These are phyloP conservation scores for Drosophila planitibia DNA, from an alignment of 2,888 invertebrate species.

Conservation along the genomic window DNA sequence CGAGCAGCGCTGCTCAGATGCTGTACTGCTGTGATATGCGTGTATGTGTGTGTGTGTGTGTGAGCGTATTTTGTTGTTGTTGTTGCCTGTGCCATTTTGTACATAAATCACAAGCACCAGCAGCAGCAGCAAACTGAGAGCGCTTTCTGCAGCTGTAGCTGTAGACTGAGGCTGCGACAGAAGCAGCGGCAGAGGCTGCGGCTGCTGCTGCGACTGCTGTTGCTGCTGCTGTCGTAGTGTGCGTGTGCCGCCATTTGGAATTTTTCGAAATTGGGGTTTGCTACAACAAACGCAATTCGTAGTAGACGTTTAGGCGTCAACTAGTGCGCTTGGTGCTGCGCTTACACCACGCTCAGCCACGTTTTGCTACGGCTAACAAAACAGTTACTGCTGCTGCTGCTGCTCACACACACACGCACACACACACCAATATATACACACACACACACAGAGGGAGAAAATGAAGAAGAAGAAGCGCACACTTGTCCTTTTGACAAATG, in stretches of 20 bases:
- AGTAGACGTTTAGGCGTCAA: constrained; percentile 87
- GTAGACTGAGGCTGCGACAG: constrained; percentile 27
- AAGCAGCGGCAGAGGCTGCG: constrained; percentile 10
- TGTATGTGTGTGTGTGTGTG: constrained; percentile 25
- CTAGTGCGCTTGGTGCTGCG: constrained; percentile 86
- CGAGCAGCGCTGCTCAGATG: constrained; percentile 45
- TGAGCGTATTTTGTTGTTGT: constrained; percentile 59
- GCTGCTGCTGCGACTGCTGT: constrained; percentile 17
- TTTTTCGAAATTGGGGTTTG: constrained; percentile 85
- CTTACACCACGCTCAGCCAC: constrained; percentile 81
- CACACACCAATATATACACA: background rate
- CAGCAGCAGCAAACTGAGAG: constrained; percentile 55
- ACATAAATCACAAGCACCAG: constrained; percentile 73
- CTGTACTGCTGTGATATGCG: constrained; percentile 31
- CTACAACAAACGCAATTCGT: constrained; percentile 86
- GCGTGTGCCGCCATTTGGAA: constrained; percentile 83
- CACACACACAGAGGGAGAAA: constrained; percentile 2
- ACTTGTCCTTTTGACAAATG: constrained; percentile 43
- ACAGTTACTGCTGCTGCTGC: constrained; percentile 39
- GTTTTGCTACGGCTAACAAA: constrained; percentile 43
- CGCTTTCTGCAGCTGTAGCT: constrained; percentile 38
- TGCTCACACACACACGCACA: constrained; percentile 8
- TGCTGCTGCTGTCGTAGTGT: constrained; percentile 38
- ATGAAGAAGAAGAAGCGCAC: constrained; percentile 11
- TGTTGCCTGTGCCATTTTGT: constrained; percentile 73